A percentile compares a stretch with the other conserved stretches of the same genome.
phyloP scores from a whole-genome alignment of 2,888 invertebrate species.

The Junonia oenone region DNA sequence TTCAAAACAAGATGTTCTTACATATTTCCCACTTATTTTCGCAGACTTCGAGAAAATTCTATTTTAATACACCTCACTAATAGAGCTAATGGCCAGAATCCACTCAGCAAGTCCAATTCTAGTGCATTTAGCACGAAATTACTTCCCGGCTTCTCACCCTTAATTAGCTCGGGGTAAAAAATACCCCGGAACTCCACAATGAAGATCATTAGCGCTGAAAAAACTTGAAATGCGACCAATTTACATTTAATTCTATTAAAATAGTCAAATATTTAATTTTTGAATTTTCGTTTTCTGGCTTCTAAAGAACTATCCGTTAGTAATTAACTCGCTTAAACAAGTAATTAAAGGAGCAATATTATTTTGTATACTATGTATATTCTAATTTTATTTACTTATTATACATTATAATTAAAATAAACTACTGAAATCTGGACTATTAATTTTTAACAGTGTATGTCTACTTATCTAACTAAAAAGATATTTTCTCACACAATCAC shows the following conservation, averaged over 20 bases:
- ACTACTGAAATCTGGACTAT: no score
- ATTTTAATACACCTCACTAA: not conserved
- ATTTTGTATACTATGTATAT: no score
- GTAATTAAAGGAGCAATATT: no score
- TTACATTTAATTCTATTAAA: constrained; percentile 54
- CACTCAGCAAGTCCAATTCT: constrained; percentile 8
- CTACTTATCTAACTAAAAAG: no score
- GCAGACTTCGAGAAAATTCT: not conserved
- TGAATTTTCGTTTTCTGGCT: not conserved
- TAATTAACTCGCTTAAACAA: not conserved
- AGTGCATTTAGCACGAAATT: constrained; percentile 11
- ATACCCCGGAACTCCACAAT: constrained; percentile 46
- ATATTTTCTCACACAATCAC: not conserved
- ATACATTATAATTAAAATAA: no score
- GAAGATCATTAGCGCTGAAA: constrained; percentile 44
- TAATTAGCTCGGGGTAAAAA: constrained; percentile 39
- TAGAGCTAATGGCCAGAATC: not conserved
- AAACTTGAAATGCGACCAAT: constrained; percentile 50
- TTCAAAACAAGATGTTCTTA: not conserved
- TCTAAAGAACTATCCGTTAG: no score
- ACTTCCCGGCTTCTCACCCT: constrained; percentile 23
- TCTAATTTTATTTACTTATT: no score
- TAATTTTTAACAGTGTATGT: no score
- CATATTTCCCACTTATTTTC: not conserved
- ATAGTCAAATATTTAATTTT: constrained; percentile 18